These are phyloP conservation scores for Danio rerio DNA, from an alignment of 2,113 vertebrate genomes.

Conservation along the genomic window DNA sequence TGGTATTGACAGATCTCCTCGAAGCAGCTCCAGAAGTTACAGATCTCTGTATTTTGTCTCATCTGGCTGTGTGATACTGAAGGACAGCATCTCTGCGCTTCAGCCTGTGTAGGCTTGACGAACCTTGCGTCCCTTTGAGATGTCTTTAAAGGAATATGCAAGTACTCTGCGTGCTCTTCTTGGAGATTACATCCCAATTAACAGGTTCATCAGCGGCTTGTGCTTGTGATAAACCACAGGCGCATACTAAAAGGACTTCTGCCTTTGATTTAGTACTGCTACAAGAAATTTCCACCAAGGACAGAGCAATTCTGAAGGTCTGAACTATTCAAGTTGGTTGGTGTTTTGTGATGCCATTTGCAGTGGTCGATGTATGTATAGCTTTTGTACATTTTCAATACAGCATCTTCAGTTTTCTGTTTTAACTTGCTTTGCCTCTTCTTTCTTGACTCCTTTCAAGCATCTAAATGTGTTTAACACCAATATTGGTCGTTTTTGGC, in stretches of 20 bases:
- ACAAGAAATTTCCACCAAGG: slow-evolving; percentile 56
- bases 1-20: slow-evolving; percentile 52
- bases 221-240: slow-evolving; percentile 63
- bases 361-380: slow-evolving; percentile 80
- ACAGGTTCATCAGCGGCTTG: slow-evolving; percentile 61
- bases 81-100: slow-evolving; percentile 61
- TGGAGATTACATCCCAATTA: slow-evolving; percentile 70
- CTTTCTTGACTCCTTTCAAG: slow-evolving; percentile 56
- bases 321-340: slow-evolving; percentile 58
- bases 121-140: slow-evolving; percentile 58
- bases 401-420: slow-evolving; percentile 79
- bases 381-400: slow-evolving; percentile 95
- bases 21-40: slow-evolving; percentile 55
- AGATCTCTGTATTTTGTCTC: slow-evolving; percentile 59
- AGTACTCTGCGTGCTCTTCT: slow-evolving; percentile 72
- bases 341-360: slow-evolving; percentile 63
- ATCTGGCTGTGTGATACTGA: slow-evolving; percentile 63
- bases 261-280: slow-evolving; percentile 64
- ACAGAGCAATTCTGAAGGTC: slow-evolving; percentile 60
- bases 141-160: slow-evolving; percentile 76
- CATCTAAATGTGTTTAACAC: background rate
- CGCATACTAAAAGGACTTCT: slow-evolving; percentile 62
- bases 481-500: too few relatives aligned
- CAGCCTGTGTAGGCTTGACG: slow-evolving; percentile 56
- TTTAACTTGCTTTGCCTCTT: slow-evolving; percentile 62